Percentiles rank a stretch among this genome's conserved stretches.
Evolutionary conservation across 2,888 invertebrate species (phyloP).

Genomic region (Aplocera efformata): DNA sequence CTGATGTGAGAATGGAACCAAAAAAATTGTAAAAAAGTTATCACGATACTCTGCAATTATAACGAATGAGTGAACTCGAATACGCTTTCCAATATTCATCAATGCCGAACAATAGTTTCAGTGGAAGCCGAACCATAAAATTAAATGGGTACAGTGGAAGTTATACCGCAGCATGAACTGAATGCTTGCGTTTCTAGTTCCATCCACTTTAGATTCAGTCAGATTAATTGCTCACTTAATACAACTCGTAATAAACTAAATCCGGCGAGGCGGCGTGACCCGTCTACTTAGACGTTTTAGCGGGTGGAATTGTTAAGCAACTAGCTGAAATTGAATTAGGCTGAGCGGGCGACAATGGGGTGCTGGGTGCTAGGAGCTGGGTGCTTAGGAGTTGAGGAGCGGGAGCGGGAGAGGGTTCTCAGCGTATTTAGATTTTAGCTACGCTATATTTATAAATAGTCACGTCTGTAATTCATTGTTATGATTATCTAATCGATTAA

Average conservation of each 20-base stretch:
- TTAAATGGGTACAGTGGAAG: slow-evolving; percentile 51
- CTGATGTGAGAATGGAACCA: neutral
- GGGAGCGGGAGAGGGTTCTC: no score
- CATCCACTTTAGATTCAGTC: slow-evolving; percentile 48
- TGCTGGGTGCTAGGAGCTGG: no score
- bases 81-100: slow-evolving; percentile 15
- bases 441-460: neutral
- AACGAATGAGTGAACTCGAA: neutral
- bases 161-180: slow-evolving; percentile 45
- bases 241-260: slow-evolving; percentile 65
- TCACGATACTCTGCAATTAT: no score
- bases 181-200: slow-evolving; percentile 54
- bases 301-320: slow-evolving; percentile 61
- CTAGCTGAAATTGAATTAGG: slow-evolving; percentile 64
- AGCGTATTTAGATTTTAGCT: slow-evolving; percentile 30
- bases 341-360: slow-evolving; percentile 43
- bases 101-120: slow-evolving; percentile 29
- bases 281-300: slow-evolving; percentile 62
- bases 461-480: no score
- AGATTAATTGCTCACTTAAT: slow-evolving; percentile 64
- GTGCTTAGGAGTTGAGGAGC: slow-evolving; percentile 25
- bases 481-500: no score
- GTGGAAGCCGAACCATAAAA: slow-evolving; percentile 48
- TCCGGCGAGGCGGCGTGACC: slow-evolving; percentile 55
- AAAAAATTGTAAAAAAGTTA: neutral